Percentiles rank a stretch among this genome's conserved stretches.
phyloP scores from a whole-genome alignment of 2,888 invertebrate genomes.

The Caenorhabditis becei region DNA sequence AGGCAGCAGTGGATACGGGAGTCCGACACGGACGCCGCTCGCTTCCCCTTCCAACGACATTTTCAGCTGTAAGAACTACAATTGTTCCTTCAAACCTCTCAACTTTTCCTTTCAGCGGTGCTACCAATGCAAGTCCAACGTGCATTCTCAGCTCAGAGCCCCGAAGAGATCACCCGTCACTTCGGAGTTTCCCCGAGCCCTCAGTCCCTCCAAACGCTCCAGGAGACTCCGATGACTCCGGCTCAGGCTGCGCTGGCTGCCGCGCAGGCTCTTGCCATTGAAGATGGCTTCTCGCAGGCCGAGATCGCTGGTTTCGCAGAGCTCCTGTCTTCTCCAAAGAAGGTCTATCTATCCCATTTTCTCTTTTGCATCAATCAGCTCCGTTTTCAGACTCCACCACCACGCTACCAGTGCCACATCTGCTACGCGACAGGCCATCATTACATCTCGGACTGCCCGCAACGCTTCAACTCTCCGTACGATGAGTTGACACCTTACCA shows the following conservation, averaged over 20 bases:
- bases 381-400: slow-evolving; percentile 74
- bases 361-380: neutral
- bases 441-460: slow-evolving; percentile 80
- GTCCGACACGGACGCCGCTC: slow-evolving; percentile 79
- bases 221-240: slow-evolving; percentile 5
- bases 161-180: slow-evolving; percentile 61
- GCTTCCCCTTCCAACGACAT: slow-evolving; percentile 70
- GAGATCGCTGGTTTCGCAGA: slow-evolving; percentile 80
- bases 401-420: slow-evolving; percentile 81
- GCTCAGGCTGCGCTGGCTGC: slow-evolving; percentile 12
- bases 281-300: slow-evolving; percentile 78
- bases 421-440: slow-evolving; percentile 78
- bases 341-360: slow-evolving; percentile 46
- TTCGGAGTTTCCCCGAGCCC: slow-evolving; percentile 64
- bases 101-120: slow-evolving; percentile 52
- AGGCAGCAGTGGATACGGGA: slow-evolving; percentile 76
- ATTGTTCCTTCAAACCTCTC: neutral
- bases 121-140: slow-evolving; percentile 66
- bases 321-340: slow-evolving; percentile 80
- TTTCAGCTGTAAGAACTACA: slow-evolving; percentile 55
- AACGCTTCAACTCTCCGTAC: slow-evolving; percentile 80
- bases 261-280: slow-evolving; percentile 65
- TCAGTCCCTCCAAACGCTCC: slow-evolving; percentile 6
- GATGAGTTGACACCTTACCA: slow-evolving; percentile 81
- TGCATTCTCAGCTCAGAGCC: slow-evolving; percentile 64